phyloP scores from a whole-genome alignment of 2,113 vertebrate genomes.

The Hypanus sabinus region DNA sequence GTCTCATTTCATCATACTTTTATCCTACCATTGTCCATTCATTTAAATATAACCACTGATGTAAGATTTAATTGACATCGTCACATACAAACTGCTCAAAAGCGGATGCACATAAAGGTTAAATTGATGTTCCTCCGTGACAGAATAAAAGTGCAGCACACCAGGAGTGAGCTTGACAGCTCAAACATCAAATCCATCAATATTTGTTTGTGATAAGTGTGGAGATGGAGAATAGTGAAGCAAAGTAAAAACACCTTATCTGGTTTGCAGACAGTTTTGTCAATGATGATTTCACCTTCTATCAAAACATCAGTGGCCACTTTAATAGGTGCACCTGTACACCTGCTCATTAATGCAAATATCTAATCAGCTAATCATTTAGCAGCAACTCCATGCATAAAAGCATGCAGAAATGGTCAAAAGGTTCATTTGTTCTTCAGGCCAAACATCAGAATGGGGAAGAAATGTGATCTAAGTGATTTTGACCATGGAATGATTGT shows the following conservation, averaged over 20 bases:
- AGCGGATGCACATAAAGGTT: neutral
- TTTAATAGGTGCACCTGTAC: no score
- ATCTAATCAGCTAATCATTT: no score
- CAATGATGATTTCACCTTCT: neutral
- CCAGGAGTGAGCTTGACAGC: neutral
- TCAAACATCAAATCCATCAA: neutral
- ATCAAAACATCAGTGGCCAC: neutral
- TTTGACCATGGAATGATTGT: no score
- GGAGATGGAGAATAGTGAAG: neutral
- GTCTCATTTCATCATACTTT: neutral
- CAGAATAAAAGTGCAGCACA: neutral
- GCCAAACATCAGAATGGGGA: no score
- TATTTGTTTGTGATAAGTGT: neutral
- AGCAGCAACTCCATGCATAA: no score
- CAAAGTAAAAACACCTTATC: neutral
- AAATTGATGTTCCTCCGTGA: neutral
- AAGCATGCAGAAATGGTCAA: no score
- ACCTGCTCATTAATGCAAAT: no score
- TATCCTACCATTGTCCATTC: neutral
- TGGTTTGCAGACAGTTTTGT: neutral
- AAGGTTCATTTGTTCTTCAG: no score
- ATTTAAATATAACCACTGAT: neutral
- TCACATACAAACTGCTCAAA: neutral
- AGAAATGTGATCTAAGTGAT: no score
- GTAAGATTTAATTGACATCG: neutral